These are phyloP conservation scores for Malurus melanocephalus DNA, from an alignment of 2,113 vertebrate genomes.

Conservation along the genomic window DNA sequence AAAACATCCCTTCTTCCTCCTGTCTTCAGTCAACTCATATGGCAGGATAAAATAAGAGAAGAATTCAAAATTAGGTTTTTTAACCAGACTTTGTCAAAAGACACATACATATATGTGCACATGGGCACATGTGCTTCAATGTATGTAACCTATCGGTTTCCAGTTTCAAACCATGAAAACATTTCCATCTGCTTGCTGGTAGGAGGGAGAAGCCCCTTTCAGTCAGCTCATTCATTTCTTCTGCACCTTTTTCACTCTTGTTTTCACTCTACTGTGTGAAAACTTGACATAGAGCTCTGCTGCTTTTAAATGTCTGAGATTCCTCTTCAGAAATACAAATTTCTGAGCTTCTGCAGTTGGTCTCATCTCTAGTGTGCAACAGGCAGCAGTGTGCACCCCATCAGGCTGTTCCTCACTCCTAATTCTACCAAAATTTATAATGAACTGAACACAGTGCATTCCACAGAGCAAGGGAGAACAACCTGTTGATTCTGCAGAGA, in stretches of 20 bases:
- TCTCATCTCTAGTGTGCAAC: not conserved
- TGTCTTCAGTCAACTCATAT: not conserved
- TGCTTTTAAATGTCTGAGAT: not conserved
- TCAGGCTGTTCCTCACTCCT: not conserved
- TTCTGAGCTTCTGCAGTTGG: not conserved
- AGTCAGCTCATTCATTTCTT: not conserved
- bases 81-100: not conserved
- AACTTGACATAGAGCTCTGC: not conserved
- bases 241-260: not conserved
- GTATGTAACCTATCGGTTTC: not conserved
- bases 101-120: fast-evolving
- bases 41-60: not conserved
- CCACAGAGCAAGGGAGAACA: not conserved
- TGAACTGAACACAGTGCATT: not conserved
- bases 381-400: not conserved
- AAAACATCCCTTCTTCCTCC: not conserved
- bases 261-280: not conserved
- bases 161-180: not conserved
- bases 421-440: not conserved
- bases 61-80: not conserved
- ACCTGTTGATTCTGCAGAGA: not conserved
- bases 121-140: not conserved
- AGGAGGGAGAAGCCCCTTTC: not conserved
- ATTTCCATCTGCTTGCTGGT: not conserved
- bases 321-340: not conserved